Evolutionary conservation across 2,797 vertebrate species (phyloP), one percentile per base, ranked within the genome.

Genomic region (Cryptoblepharus egeriae): DNA sequence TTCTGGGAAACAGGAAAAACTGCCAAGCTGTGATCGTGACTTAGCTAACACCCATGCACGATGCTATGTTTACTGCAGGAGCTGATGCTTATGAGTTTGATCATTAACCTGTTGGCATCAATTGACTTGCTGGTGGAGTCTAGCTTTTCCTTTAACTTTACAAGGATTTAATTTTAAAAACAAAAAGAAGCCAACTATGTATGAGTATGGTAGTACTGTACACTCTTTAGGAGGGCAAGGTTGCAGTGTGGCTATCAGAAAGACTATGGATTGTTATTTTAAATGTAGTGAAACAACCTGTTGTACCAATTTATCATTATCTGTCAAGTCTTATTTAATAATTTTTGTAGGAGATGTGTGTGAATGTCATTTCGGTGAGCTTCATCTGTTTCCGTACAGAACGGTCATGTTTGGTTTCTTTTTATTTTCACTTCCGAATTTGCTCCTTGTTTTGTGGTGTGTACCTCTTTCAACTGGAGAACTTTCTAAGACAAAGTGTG

Each of bases 401-500:
- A 88, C 77, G 26, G 85, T 87, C 75, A 71, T 83, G 79, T 73
- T 75, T 37, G 76, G 42, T 68, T 15, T 30, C 57, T 30, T 79
- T 63, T 77, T 86, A 74, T 65, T 86, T 83, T 83, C 26, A 6
- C 61, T 55, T 61, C 55, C 26, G 80, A 67, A 72, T 89, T 87
- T 83, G 88, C 87, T 65, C 69, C 81, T 85, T 77, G 74, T 87
- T 88, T 91, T 60, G 28, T 92, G 88, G 49, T 89, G 91, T 93
- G 90, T 90, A 89, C 80, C 20, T 92, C 30, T n/a, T 93, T 95
- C 93, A 84, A 68, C 80, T 94, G 88, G 89, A 93, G 88, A 95
- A 94, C 94, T 95, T 96, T 95, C 93, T 96, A 95, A 95, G 92
- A 91, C 88, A 90, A 95, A 94, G 94, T 93, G 93, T 96, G 94